Percentiles rank a stretch among this genome's conserved stretches.
These are phyloP conservation scores for Notamacropus eugenii DNA, from an alignment of 2,797 vertebrate genomes.

Conservation along the genomic window DNA sequence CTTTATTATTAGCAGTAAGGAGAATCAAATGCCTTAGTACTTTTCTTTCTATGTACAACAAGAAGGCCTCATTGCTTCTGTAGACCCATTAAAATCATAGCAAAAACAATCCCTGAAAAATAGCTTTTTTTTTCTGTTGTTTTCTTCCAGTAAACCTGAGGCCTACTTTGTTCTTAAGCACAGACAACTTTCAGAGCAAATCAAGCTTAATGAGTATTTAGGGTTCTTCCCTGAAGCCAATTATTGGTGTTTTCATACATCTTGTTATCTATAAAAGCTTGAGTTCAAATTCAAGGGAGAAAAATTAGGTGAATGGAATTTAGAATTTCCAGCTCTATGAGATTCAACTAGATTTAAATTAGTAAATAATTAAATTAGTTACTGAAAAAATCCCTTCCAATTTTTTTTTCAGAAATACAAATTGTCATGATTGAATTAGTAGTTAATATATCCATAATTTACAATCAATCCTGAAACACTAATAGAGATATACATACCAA, in stretches of 20 bases:
- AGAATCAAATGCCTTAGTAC: conserved; percentile 16
- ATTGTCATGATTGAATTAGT: neutral
- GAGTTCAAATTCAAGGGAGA: conserved; percentile 65
- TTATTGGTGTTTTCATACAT: neutral
- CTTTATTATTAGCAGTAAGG: neutral
- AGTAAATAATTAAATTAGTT: neutral
- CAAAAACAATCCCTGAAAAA: conserved; percentile 3
- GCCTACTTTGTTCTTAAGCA: conserved; percentile 40
- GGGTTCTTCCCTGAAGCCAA: conserved; percentile 54
- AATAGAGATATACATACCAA: neutral
- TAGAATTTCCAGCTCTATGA: conserved; percentile 58
- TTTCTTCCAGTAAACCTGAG: neutral
- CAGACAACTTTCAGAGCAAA: conserved; percentile 38
- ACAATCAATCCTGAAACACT: conserved; percentile 62
- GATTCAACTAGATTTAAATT: conserved; percentile 12
- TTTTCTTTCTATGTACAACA: neutral
- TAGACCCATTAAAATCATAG: neutral
- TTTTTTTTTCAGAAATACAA: neutral
- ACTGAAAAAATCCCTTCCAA: neutral
- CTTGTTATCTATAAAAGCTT: conserved; percentile 36
- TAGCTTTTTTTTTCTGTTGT: neutral
- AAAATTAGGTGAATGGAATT: conserved; percentile 55
- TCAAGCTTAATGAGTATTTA: conserved; percentile 60
- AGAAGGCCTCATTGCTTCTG: neutral
- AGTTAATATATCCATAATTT: conserved; percentile 54